phyloP scores from a whole-genome alignment of 2,888 invertebrate genomes.

The Tetanocera ferruginea region DNA sequence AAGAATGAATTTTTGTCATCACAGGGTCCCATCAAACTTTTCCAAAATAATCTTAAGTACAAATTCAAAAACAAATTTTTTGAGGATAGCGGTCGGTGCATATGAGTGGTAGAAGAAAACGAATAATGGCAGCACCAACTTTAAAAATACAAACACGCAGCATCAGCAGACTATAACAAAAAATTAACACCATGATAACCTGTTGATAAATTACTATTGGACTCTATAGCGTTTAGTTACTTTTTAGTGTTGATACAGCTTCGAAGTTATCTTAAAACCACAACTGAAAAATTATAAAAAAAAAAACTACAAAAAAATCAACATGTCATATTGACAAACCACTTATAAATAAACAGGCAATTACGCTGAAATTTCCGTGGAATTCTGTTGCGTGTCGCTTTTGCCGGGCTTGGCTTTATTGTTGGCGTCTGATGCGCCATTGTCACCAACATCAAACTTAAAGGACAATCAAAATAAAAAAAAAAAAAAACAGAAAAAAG shows the following conservation, averaged over 20 bases:
- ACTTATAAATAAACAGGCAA: constrained; percentile 19
- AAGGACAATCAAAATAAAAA: neutral
- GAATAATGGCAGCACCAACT: no score
- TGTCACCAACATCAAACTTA: constrained; percentile 2
- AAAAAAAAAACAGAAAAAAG: neutral
- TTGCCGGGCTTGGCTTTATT: neutral
- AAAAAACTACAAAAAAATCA: neutral
- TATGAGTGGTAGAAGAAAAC: no score
- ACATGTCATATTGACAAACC: constrained; percentile 9
- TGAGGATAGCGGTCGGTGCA: no score
- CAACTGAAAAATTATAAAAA: neutral
- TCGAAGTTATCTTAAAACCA: neutral
- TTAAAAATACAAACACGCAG: no score
- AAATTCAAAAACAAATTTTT: no score
- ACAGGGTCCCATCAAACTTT: no score
- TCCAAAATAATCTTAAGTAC: no score
- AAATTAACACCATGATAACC: no score
- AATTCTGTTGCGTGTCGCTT: constrained; percentile 5
- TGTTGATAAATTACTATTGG: no score
- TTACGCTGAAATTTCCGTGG: constrained; percentile 15
- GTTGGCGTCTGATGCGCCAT: neutral
- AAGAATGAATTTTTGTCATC: no score
- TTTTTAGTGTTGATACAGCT: neutral
- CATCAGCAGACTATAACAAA: no score
- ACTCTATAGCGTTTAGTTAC: no score